Base-by-base conservation (phyloP, 2,888 invertebrate genomes). In the Heliconius erato region DNA sequence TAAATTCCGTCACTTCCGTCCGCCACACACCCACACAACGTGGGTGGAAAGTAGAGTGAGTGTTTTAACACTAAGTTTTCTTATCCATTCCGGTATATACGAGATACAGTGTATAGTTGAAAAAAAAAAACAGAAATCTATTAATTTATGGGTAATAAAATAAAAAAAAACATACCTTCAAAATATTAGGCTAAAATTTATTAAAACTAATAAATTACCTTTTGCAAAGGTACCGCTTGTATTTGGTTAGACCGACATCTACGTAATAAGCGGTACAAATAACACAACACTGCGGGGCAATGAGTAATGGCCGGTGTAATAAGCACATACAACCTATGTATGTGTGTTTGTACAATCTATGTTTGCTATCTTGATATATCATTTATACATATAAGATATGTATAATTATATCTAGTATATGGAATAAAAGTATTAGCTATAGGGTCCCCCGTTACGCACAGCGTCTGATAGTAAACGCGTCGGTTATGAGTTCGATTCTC, bases 251-350 rank as follows among this genome's bases (percentile, higher is more conserved):
- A 54, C 54, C 49, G 40, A 68, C 76, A 59, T 68, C 54, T 72
- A 80, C 76, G 81, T 72, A 85, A 85, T 81, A 65, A 82, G 79
- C 80, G 82, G 78, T 82, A 84, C 84, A 81, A 82, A 81, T 82
- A 85, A 77, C 74, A 84, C 79, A 85, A 74, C 71, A 83, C 77
- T 84, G 78, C 79, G 82, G 80, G 69, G 67, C 79, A 80, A 79
- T 79, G 76, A 72, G 74, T 84, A 84, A 79, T 80, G 72, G 81
- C 63, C 40, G 63, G 63, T 65, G 69, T 79, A 65, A 40, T 74
- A n/a, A 68, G 54, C 28, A 79, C 59, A 63, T 74, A 67, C 80
- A 74, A 81, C 84, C n/a, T 63, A 4, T 11, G 63, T 19, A 54
- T 35, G 54, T 76, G 72, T 35, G 32, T 68, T 19, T 74, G 49